Evolutionary conservation across 2,888 invertebrate species (phyloP).

Genomic region (Desoria tigrina): DNA sequence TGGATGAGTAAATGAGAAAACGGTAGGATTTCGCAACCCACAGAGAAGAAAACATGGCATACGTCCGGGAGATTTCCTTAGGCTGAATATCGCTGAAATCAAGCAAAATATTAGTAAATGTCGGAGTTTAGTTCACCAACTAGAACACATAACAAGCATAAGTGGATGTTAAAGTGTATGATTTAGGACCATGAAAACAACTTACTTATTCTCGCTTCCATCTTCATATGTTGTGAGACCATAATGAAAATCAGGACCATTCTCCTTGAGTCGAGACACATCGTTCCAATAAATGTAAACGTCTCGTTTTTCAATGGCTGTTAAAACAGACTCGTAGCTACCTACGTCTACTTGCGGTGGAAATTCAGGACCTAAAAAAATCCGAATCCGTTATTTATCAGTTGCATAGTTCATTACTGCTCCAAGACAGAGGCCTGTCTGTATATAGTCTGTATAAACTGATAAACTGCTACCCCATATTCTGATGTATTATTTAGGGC

Average conservation of each 20-base stretch:
- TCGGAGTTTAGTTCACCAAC: too few species aligned
- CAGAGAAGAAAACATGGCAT: constrained; percentile 64
- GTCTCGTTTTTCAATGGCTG: constrained; percentile 59
- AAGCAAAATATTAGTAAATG: too few species aligned
- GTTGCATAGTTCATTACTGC: too few species aligned
- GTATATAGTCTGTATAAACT: too few species aligned
- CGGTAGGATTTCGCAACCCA: constrained; percentile 57
- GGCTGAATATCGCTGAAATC: constrained; percentile 31
- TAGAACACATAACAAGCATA: too few species aligned
- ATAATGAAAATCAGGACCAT: constrained; percentile 75
- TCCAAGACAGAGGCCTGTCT: too few species aligned
- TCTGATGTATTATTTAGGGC: too few species aligned
- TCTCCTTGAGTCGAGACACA: constrained; percentile 68
- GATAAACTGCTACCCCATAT: too few species aligned
- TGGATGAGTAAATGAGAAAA: constrained; percentile 66
- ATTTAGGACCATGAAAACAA: too few species aligned
- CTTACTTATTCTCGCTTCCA: constrained; percentile 57
- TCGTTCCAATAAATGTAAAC: constrained; percentile 79
- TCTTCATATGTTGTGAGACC: constrained; percentile 58
- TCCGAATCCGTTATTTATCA: too few species aligned
- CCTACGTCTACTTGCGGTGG: constrained; percentile 73
- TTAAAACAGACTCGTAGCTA: constrained; percentile 66
- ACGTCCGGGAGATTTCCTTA: constrained; percentile 57
- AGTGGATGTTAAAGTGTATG: too few species aligned
- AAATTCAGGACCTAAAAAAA: constrained; percentile 63